Evolutionary conservation across 2,797 vertebrate genomes (phyloP).

Genomic region (Ptychobarbus kaznakovi): DNA sequence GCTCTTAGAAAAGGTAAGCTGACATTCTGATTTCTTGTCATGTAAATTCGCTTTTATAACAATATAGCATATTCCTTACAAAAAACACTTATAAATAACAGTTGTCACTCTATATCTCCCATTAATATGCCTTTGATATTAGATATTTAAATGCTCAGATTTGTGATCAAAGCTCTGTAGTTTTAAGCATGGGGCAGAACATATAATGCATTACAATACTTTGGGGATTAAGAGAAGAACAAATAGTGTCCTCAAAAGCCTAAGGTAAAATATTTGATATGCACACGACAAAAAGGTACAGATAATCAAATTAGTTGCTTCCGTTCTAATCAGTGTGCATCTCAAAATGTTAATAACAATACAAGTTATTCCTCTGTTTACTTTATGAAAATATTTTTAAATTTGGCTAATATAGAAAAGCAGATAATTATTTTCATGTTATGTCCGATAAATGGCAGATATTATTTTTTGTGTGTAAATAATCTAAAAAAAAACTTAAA

Average conservation of each 20-base stretch:
- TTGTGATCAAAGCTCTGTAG: not conserved
- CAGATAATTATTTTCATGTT: not conserved
- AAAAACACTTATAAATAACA: not conserved
- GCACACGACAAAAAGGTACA: not conserved
- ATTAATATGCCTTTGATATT: not conserved
- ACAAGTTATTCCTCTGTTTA: not conserved
- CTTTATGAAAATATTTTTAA: not conserved
- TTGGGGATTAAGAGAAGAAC: not conserved
- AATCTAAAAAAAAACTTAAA: not conserved
- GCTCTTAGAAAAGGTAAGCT: not conserved
- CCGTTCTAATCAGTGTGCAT: no score
- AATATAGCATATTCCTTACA: not conserved
- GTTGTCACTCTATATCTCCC: not conserved
- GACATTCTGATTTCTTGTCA: not conserved
- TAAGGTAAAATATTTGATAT: not conserved
- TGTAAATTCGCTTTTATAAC: not conserved
- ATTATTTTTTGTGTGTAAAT: not conserved
- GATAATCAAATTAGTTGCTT: not conserved
- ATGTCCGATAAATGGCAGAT: not conserved
- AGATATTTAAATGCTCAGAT: not conserved
- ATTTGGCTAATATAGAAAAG: not conserved
- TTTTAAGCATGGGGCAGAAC: not conserved
- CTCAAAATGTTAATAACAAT: not conserved
- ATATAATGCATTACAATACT: not conserved
- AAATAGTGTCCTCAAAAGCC: not conserved